phyloP scores from a whole-genome alignment of 1,140 invertebrate genomes.

The Patella vulgata region DNA sequence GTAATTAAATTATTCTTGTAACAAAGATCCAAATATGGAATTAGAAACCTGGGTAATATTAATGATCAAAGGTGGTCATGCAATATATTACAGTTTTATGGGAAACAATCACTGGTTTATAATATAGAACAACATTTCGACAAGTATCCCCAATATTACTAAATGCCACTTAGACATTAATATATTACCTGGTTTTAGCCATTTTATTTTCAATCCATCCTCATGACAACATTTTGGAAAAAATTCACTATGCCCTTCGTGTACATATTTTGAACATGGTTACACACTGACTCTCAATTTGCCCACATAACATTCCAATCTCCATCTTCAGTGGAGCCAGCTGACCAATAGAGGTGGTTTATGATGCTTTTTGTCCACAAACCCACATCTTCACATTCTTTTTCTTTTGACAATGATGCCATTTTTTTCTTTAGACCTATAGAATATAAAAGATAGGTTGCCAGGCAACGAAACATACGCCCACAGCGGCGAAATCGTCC shows the following conservation, averaged over 20 bases:
- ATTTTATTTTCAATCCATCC: conserved; percentile 25
- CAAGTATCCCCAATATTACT: background rate
- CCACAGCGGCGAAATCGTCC: too few relatives aligned
- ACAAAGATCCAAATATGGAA: too few relatives aligned
- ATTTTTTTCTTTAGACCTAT: conserved; percentile 29
- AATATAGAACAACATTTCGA: background rate
- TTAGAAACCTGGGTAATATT: background rate
- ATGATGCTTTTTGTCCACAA: conserved; percentile 24
- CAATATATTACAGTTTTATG: background rate
- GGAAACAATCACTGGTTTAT: background rate
- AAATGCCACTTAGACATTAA: background rate
- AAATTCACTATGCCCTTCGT: conserved; percentile 11
- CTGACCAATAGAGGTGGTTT: conserved; percentile 38
- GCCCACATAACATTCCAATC: too few relatives aligned
- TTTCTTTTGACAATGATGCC: conserved; percentile 11
- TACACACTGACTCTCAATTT: conserved; percentile 9
- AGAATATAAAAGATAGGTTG: too few relatives aligned
- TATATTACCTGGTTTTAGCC: conserved; percentile 31
- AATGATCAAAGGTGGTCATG: background rate
- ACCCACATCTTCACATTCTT: conserved; percentile 5
- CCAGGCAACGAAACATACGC: too few relatives aligned
- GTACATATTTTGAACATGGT: conserved; percentile 17
- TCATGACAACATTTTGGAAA: too few relatives aligned
- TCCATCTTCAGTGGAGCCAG: too few relatives aligned
- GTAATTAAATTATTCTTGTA: conserved; percentile 21